Evolutionary conservation across 2,113 vertebrate species (phyloP), one percentile per base, ranked within the genome.

Genomic region (Ciconia boyciana): DNA sequence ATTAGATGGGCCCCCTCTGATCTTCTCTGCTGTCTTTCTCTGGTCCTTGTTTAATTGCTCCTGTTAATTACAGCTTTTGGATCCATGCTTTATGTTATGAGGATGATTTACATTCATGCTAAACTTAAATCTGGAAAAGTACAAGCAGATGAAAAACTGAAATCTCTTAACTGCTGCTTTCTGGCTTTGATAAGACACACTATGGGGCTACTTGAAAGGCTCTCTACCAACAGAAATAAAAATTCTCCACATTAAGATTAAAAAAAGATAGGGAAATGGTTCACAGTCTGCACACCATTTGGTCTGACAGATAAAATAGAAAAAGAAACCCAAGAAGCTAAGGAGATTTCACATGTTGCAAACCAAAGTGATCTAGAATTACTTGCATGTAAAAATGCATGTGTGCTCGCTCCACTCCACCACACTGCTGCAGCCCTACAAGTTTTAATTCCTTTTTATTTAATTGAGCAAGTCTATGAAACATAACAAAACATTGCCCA

Each of bases 41-140:
- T 41, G 44, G 48, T 32, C 57, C 61, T 79, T 11, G 18, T 69
- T 83, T 84, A 91, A 95, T 71, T 87, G 77, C 44, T 78, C 44
- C 89, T 75, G 69, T 89, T 96, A 95, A 96, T 95, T 58, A 92
- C 68, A 92, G 89, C 80, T 93, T 87, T 77, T 46, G 71, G 66
- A 64, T 24, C 86, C 39, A 0, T 6, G 76, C 71, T 87, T 70
- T 77, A 4, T 11, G 26, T 57, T 89, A 85, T 76, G 61, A 66
- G 74, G 74, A 68, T 85, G 84, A 94, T 87, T 94, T 74, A 91
- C 3, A 5, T 39, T 83, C 65, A 2, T 2, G 34, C 65, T 75
- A 3, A 83, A 93, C 55, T 76, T 44, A 21, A 65, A 72, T 60
- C 57, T 75, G 81, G 83, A 68, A 9, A 91, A 61, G 69, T 10